These are phyloP conservation scores for Vannuccia rotundouncinata DNA, from an alignment of 2,888 invertebrate genomes.

Conservation along the genomic window DNA sequence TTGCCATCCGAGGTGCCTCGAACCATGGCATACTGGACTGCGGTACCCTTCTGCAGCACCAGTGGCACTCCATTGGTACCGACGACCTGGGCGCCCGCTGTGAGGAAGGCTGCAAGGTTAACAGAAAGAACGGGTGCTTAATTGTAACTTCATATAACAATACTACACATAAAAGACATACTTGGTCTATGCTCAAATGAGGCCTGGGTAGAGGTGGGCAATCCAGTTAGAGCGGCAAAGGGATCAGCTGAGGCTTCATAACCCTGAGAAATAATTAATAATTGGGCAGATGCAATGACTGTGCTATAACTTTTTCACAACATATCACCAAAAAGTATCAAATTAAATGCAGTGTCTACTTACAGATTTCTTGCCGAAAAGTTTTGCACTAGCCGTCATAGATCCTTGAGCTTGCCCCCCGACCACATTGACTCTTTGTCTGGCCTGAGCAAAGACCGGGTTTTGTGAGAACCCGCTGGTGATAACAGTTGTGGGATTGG, in stretches of 20 bases:
- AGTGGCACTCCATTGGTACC: conserved; percentile 8
- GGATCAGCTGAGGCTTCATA: background rate
- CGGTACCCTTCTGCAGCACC: background rate
- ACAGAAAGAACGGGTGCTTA: background rate
- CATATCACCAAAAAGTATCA: too few relatives aligned
- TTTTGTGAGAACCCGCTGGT: background rate
- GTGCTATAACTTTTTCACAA: too few relatives aligned
- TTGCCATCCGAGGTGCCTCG: background rate
- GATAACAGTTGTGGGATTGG: background rate
- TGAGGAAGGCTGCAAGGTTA: background rate
- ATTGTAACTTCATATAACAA: background rate
- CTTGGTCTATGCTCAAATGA: background rate
- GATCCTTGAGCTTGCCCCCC: background rate
- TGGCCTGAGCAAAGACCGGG: background rate
- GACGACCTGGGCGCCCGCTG: background rate
- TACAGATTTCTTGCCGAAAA: conserved; percentile 2
- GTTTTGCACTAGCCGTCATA: background rate
- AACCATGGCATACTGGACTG: conserved; percentile 7
- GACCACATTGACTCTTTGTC: background rate
- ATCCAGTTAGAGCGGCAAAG: background rate
- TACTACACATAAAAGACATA: background rate
- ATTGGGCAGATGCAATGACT: too few relatives aligned
- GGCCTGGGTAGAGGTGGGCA: background rate
- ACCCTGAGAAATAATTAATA: background rate
- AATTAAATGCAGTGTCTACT: too few relatives aligned